Conservation (phyloP, 2,888 invertebrate genomes). For the Camponotus fellah region DNA sequence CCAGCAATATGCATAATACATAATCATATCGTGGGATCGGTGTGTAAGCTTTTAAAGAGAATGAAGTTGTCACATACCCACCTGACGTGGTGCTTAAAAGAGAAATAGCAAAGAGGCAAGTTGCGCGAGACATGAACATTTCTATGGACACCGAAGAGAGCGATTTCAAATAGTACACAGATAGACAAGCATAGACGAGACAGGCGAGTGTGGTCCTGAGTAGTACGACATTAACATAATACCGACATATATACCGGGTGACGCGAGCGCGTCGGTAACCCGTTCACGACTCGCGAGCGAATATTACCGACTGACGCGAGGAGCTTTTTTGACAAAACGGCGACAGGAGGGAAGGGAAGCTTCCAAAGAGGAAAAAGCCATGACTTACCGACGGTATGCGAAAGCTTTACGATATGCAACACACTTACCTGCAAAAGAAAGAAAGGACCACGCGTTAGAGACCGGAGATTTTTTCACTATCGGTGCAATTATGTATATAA, state of each 20-base stretch:
- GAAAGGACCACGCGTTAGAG: slow-evolving; percentile 44
- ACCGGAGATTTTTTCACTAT: background rate
- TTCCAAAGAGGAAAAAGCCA: slow-evolving; percentile 55
- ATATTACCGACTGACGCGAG: slow-evolving; percentile 55
- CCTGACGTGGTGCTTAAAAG: slow-evolving; percentile 1
- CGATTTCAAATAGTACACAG: background rate
- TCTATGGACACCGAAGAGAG: slow-evolving; percentile 3
- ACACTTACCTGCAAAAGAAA: slow-evolving; percentile 75
- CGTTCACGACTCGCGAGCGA: slow-evolving; percentile 9
- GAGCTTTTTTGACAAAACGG: slow-evolving; percentile 54
- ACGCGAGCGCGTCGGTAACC: slow-evolving; percentile 33
- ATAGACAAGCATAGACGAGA: slow-evolving; percentile 8
- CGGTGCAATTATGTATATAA: background rate
- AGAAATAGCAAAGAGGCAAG: background rate
- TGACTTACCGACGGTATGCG: slow-evolving; percentile 71
- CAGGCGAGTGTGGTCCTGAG: slow-evolving; percentile 12
- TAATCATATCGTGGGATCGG: background rate
- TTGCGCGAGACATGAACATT: slow-evolving; percentile 12
- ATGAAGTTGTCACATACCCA: slow-evolving; percentile 27
- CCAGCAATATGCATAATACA: slow-evolving; percentile 7
- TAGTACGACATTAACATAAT: slow-evolving; percentile 50
- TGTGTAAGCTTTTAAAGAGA: background rate
- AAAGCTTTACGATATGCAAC: slow-evolving; percentile 41
- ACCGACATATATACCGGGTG: slow-evolving; percentile 37
- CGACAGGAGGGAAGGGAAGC: slow-evolving; percentile 34